A percentile compares a stretch with the other conserved stretches of the same genome.
phyloP scores from a whole-genome alignment of 2,113 vertebrate genomes.

The Platysteira castanea region DNA sequence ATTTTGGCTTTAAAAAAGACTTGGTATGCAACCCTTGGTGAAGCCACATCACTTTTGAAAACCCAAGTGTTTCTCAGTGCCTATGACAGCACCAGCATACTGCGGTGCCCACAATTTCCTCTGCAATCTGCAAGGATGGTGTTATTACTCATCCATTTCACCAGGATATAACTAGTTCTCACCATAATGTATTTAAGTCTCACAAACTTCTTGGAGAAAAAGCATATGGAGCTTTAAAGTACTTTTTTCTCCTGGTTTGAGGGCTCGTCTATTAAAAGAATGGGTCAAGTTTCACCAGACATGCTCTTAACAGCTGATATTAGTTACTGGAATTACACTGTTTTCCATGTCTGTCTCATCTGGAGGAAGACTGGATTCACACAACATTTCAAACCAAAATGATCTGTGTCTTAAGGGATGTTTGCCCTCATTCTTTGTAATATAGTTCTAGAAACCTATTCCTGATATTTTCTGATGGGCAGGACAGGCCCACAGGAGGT shows the following conservation, averaged over 20 bases:
- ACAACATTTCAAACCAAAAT: not conserved
- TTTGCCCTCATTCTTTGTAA: not conserved
- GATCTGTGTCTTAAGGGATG: not conserved
- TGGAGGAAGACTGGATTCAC: not conserved
- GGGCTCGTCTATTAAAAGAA: not conserved
- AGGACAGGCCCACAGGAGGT: not conserved
- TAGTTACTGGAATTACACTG: not conserved
- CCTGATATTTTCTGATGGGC: not conserved
- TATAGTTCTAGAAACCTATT: not conserved
- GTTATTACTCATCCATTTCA: slow-evolving; percentile 28
- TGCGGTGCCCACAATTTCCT: not conserved
- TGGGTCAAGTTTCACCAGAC: not conserved
- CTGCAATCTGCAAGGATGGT: not conserved
- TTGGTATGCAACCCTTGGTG: not conserved
- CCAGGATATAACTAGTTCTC: slow-evolving; percentile 5
- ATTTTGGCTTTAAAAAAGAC: not conserved
- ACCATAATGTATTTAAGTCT: not conserved
- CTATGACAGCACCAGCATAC: not conserved
- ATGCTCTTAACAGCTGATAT: not conserved
- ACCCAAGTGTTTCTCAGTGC: not conserved
- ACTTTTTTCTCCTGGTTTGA: not conserved
- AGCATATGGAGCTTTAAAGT: not conserved
- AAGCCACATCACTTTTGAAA: not conserved
- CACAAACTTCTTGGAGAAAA: not conserved
- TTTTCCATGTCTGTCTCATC: not conserved